Evolutionary conservation across 35 echinoderm and acorn worm species (phyloP).

Genomic region (Lytechinus pictus): DNA sequence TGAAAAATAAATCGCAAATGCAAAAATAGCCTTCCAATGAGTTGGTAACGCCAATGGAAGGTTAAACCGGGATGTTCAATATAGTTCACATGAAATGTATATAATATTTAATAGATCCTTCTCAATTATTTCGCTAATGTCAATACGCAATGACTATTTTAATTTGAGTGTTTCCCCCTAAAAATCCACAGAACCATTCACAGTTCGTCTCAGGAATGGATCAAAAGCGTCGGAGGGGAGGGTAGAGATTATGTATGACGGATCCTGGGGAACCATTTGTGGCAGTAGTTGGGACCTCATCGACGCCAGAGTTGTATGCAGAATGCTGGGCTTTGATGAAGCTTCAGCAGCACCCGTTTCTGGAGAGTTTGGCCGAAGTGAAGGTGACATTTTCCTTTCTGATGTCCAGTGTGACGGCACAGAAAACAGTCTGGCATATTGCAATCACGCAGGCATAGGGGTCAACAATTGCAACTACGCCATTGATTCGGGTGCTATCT

Average conservation of each 20-base stretch:
- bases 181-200: not conserved
- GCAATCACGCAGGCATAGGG: not conserved
- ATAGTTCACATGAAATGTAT: too few species aligned
- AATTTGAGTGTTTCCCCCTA: not conserved
- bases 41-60: too few species aligned
- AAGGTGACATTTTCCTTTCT: not conserved
- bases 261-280: not conserved
- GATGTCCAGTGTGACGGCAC: not conserved
- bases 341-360: not conserved
- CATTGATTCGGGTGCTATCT: not conserved
- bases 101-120: too few species aligned
- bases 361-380: not conserved
- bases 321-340: not conserved
- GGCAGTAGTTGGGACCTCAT: not conserved
- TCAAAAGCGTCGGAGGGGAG: not conserved
- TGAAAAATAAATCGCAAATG: too few species aligned
- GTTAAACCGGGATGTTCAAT: too few species aligned
- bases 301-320: not conserved
- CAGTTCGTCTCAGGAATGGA: not conserved
- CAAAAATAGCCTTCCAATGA: too few species aligned
- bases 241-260: not conserved
- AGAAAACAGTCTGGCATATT: not conserved
- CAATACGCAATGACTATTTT: too few species aligned
- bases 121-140: too few species aligned
- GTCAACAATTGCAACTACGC: not conserved